Base-by-base conservation (phyloP, 2,888 invertebrate genomes). In the Dryobotodes eremita region DNA sequence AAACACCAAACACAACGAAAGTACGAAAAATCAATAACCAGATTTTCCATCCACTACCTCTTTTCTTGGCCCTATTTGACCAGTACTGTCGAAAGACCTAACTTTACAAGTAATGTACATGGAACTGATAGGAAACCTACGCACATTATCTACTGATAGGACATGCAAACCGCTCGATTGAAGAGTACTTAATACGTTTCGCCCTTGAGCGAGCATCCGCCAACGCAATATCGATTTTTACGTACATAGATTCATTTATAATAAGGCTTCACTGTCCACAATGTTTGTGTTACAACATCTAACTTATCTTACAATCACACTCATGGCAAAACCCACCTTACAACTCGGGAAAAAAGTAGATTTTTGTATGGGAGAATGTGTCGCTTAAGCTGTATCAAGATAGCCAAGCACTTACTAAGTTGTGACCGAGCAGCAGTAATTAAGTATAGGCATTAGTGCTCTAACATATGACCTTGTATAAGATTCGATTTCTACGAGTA, bases 151-250 rank as follows among this genome's bases (percentile, higher is more conserved):
- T 59, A 62, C 79, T 73, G 83, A 85, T 86, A 88, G 84, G 83
- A 66, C 71, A 86, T 87, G 86, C 88, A 89, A 89, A 92, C 81
- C 68, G 83, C 82, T 88, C 86, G 87, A 89, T 88, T 88, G 84
- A 85, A 86, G 84, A 91, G 90, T 89, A 88, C 85, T 90, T 91
- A 90, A 92, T 93, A 92, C 80, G 75, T 76, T 84, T 77, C 90
- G 94, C 92, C 96, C 96, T 96, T 96, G 95, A 94, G 91, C 87
- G 83, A 85, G 64, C 91, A 95, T 95, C 95, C 95, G 94, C 94
- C 94, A 93, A 94, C 95, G 94, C 94, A 90, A 89, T 95, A 96
- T 96, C 95, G 96, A 96, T 96, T 96, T 95, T 95, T 92, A 94
- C 94, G 94, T 94, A 95, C 94, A 93, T 94, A 94, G 93, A 94